Conservation (phyloP, 2,113 vertebrate genomes). For the Cephalophus harveyi region DNA sequence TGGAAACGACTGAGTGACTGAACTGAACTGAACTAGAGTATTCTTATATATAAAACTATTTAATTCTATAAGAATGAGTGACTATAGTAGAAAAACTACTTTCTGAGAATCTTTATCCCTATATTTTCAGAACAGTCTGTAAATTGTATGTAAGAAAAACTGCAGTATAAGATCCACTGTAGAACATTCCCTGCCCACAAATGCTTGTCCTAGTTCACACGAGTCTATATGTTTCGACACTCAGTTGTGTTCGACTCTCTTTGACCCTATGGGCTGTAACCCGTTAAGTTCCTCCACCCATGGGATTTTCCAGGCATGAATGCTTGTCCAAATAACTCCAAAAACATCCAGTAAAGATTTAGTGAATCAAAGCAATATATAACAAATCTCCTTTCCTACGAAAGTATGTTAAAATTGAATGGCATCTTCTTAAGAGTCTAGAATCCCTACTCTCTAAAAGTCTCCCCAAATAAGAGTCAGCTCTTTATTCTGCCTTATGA, state of each 20-base stretch:
- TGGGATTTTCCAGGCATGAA: background rate
- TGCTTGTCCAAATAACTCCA: background rate
- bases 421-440: background rate
- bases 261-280: background rate
- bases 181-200: background rate
- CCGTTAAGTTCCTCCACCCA: background rate
- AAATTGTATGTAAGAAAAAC: background rate
- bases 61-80: background rate
- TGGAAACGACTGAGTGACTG: no score
- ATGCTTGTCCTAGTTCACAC: background rate
- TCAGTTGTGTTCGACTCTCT: background rate
- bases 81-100: background rate
- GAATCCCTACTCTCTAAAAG: background rate
- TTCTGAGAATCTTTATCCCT: background rate
- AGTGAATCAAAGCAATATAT: background rate
- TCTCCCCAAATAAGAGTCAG: background rate
- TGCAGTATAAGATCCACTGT: background rate
- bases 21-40: background rate
- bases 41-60: background rate
- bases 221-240: background rate
- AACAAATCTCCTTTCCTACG: background rate
- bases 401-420: constrained; percentile 23
- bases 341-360: background rate
- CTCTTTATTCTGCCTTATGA: background rate
- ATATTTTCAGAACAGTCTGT: background rate